These are phyloP conservation scores for Lycophotia porphyrea DNA, from an alignment of 2,888 invertebrate genomes.

Conservation along the genomic window DNA sequence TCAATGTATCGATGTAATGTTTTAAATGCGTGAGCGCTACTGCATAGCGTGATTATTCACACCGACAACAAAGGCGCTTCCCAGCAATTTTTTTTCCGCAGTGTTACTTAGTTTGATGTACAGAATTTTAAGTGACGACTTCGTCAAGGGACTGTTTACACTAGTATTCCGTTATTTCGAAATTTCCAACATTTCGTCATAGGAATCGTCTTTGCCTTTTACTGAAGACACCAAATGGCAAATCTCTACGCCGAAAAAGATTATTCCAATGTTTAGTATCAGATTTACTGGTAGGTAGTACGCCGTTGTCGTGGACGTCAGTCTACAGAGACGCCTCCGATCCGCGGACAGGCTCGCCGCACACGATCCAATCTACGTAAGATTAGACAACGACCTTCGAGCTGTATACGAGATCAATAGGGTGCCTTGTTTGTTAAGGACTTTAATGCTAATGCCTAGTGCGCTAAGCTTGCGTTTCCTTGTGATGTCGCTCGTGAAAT, in stretches of 20 bases:
- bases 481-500: slow-evolving; percentile 12
- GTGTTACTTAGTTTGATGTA: background rate
- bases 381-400: slow-evolving; percentile 15
- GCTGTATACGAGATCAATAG: slow-evolving; percentile 3
- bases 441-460: slow-evolving; percentile 15
- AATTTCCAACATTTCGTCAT: too few relatives aligned
- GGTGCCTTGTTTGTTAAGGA: slow-evolving; percentile 13
- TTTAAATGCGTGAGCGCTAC: background rate
- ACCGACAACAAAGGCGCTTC: background rate
- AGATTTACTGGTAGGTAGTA: background rate
- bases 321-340: background rate
- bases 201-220: background rate
- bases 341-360: slow-evolving; percentile 10
- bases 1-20: background rate
- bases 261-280: background rate
- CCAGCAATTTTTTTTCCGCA: background rate
- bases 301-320: background rate
- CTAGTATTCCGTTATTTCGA: background rate
- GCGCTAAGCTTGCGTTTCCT: background rate
- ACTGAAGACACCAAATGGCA: background rate
- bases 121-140: background rate
- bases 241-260: background rate
- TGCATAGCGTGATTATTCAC: background rate
- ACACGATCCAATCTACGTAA: slow-evolving; percentile 46
- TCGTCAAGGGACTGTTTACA: background rate